Evolutionary conservation across 2,797 vertebrate genomes (phyloP).

Genomic region (Atherinosoma microstoma): DNA sequence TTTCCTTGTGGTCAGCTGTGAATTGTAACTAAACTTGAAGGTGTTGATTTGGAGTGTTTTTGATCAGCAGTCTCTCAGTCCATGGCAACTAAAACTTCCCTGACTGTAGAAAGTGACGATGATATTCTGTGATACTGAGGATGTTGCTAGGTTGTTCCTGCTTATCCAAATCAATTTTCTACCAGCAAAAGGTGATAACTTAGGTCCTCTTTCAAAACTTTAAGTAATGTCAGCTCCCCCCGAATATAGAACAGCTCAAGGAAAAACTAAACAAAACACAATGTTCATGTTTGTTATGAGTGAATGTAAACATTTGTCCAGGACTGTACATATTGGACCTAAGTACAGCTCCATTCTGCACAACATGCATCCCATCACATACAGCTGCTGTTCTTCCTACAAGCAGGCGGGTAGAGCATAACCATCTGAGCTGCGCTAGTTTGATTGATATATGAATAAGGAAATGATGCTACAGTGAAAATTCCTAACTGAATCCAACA

Average conservation of each 20-base stretch:
- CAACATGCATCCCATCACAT: constrained; percentile 20
- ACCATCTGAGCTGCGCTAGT: constrained; percentile 11
- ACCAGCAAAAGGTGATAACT: not conserved
- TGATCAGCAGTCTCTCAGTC: not conserved
- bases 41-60: not conserved
- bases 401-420: constrained; percentile 30
- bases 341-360: constrained; percentile 12
- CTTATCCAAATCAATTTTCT: not conserved
- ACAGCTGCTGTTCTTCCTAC: constrained; percentile 25
- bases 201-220: not conserved
- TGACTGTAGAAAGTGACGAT: not conserved
- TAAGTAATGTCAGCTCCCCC: not conserved
- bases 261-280: not conserved
- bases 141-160: not conserved
- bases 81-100: not conserved
- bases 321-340: constrained; percentile 4
- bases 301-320: not conserved
- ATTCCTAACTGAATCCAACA: constrained; percentile 16
- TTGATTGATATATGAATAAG: not conserved
- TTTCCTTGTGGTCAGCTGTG: not conserved
- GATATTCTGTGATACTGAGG: too few relatives aligned
- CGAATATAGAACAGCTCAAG: not conserved
- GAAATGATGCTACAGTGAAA: constrained; percentile 15
- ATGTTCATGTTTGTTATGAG: not conserved
- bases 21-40: not conserved